phyloP scores from a whole-genome alignment of 2,888 invertebrate species.

The Chymomyza caudatula region DNA sequence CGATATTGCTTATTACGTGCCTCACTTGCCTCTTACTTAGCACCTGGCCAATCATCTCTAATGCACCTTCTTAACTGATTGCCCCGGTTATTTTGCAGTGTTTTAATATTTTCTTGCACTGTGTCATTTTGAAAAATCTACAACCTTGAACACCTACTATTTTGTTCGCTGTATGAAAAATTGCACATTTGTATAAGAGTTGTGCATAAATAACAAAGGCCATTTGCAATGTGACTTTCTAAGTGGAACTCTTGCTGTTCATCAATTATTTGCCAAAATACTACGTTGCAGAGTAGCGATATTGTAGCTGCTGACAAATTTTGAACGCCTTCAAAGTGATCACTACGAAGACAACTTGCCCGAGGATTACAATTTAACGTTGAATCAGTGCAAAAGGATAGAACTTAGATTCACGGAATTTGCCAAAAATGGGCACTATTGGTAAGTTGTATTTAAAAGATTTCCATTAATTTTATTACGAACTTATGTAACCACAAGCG shows the following conservation, averaged over 20 bases:
- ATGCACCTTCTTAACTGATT: neutral
- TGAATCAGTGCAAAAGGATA: conserved; percentile 14
- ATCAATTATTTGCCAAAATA: conserved; percentile 28
- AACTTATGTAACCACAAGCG: no score
- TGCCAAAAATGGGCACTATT: conserved; percentile 56
- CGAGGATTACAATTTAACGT: conserved; percentile 26
- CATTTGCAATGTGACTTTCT: conserved; percentile 66
- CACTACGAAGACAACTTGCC: neutral
- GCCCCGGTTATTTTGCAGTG: conserved; percentile 45
- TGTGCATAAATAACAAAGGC: conserved; percentile 2
- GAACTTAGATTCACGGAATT: conserved; percentile 9
- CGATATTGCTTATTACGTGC: neutral
- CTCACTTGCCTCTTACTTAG: neutral
- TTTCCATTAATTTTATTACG: no score
- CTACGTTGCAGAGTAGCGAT: conserved; percentile 1
- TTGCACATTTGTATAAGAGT: neutral
- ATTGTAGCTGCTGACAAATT: neutral
- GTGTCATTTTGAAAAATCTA: conserved; percentile 16
- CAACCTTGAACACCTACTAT: neutral
- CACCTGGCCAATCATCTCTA: neutral
- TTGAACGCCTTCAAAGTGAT: no score
- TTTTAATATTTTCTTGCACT: conserved; percentile 28
- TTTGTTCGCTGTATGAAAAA: neutral
- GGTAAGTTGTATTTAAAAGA: conserved; percentile 57
- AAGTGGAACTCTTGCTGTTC: conserved; percentile 47